Evolutionary conservation across 2,888 invertebrate genomes (phyloP), one percentile per base, ranked within the genome.

Genomic region (Folsomia manolachei): DNA sequence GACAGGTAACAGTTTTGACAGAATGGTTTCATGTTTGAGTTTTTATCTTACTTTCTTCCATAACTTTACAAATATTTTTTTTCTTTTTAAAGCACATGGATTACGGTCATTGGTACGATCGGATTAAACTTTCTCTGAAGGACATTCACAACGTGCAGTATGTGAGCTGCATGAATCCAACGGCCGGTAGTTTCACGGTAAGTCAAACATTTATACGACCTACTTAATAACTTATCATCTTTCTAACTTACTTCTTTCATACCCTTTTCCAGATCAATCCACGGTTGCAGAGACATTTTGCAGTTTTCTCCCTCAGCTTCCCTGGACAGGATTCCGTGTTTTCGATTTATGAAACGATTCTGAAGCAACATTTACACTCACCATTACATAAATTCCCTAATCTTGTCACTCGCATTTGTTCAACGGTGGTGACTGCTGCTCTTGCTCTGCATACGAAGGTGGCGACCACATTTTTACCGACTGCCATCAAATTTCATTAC

Each of bases 131-230:
- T 24, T 87, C 91, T 0, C 84, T 97, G 14, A 97, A 97, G 85
- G 97, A 97, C 77, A 95, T 97, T 74, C 95, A 95, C 83, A 97
- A 96, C 82, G 96, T 96, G 72, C 97, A 97, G 83, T 97, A 97
- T 82, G 92, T 97, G 18, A 92, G 95, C 39, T 96, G 96, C 83
- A 97, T 97, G 97, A 97, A 97, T 85, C 97, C 97, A 0, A 97
- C 97, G 0, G 95, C 97, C 26, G 97, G 97, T 64, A 95, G 95
- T 82, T 97, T 97, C 82, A 96, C 96, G 1, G 65, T 66, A 66
- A 51, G 64, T 27, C n/a, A 11, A 63, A 23, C 24, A 25, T 23
- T 63, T 25, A 23, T 11, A 51, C 51, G 9, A 11, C 18, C 9
- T 51, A 9, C 9, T 11, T 11, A 9, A 51, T 51, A 18, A 51